Evolutionary conservation across 2,797 vertebrate species (phyloP).

Genomic region (Holocentrus rufus): DNA sequence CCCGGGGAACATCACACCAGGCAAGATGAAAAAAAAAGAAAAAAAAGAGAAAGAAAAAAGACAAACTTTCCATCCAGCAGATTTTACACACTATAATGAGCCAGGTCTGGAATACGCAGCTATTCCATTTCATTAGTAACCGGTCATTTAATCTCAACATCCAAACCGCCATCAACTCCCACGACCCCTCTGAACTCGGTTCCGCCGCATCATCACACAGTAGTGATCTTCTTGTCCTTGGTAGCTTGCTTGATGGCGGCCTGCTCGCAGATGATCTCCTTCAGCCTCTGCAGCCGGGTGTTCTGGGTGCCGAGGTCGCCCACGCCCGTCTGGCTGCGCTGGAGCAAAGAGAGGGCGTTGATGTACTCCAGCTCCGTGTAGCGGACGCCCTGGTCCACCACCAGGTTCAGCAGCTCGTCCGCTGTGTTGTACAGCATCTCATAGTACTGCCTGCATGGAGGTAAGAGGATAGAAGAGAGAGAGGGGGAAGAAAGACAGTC

Average conservation of each 20-base stretch:
- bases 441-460: conserved; percentile 91
- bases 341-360: conserved; percentile 93
- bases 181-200: not conserved
- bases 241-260: conserved; percentile 98
- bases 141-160: not conserved
- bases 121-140: not conserved
- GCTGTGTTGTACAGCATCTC: conserved; percentile 99
- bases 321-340: conserved; percentile 96
- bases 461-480: conserved; percentile 5
- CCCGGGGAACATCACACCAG: conserved; percentile 28
- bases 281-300: conserved; percentile 92
- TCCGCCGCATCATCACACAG: conserved; percentile 79
- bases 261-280: conserved; percentile 99
- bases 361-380: conserved; percentile 97
- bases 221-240: conserved; percentile 99
- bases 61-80: conserved; percentile 32
- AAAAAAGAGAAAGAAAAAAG: too few species aligned
- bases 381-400: conserved; percentile 98
- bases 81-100: conserved; percentile 30
- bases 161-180: not conserved
- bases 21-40: conserved; percentile 26
- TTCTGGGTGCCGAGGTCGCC: conserved; percentile 96
- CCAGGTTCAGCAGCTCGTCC: conserved; percentile 94
- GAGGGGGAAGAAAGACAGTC: not conserved
- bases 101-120: conserved; percentile 14